These are phyloP conservation scores for Rhynchomys soricoides DNA, from an alignment of 2,113 vertebrate species.

Conservation along the genomic window DNA sequence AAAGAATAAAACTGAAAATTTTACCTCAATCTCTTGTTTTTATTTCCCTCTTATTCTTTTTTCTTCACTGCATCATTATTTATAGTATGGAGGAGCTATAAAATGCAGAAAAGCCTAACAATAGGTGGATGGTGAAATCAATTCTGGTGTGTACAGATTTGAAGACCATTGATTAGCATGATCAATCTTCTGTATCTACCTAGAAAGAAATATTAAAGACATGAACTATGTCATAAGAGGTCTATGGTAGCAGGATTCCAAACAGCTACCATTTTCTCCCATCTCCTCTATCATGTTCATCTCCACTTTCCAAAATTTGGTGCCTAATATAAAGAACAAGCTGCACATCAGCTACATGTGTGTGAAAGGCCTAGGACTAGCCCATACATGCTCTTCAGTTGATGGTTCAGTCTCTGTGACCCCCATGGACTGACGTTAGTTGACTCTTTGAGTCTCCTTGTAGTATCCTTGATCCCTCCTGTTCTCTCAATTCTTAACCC, in stretches of 20 bases:
- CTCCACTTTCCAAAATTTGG: not conserved
- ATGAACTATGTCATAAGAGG: not conserved
- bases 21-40: not conserved
- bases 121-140: constrained; percentile 46
- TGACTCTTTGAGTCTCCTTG: too few species aligned
- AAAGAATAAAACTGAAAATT: not conserved
- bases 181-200: not conserved
- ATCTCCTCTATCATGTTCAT: too few species aligned
- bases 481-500: too few species aligned
- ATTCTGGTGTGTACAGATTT: constrained; percentile 22
- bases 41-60: not conserved
- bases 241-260: not conserved
- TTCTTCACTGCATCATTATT: constrained; percentile 62
- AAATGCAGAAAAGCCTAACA: constrained; percentile 56
- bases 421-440: too few species aligned
- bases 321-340: too few species aligned
- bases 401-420: too few species aligned
- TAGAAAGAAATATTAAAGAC: constrained; percentile 18
- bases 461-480: too few species aligned
- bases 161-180: constrained; percentile 5
- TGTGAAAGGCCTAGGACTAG: too few species aligned
- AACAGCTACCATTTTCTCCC: not conserved
- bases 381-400: too few species aligned
- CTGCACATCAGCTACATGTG: too few species aligned
- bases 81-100: constrained; percentile 53